Percentiles rank a stretch among this genome's conserved stretches.
These are phyloP conservation scores for Dasypus novemcinctus DNA, from an alignment of 2,113 vertebrate species.

Conservation along the genomic window DNA sequence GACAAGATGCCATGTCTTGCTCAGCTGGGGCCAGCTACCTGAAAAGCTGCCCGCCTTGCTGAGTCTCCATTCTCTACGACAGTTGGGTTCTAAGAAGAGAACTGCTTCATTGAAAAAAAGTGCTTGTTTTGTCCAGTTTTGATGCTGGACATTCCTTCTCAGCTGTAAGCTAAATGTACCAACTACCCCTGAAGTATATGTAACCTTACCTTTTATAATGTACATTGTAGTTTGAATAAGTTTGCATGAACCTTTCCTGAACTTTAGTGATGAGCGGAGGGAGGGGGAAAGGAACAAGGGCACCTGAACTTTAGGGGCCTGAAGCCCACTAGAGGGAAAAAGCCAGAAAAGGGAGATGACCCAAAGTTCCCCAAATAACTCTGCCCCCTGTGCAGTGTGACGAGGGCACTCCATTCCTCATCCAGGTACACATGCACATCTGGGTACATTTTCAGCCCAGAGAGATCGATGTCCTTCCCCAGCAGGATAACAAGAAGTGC, in stretches of 20 bases:
- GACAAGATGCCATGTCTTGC: neutral
- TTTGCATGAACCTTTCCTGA: neutral
- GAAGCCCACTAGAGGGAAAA: neutral
- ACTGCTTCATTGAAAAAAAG: neutral
- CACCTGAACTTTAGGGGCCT: neutral
- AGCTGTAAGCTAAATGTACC: rapidly evolving
- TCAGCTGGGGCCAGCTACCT: neutral
- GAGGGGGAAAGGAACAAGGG: too few species aligned
- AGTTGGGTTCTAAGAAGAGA: neutral
- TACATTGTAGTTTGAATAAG: neutral
- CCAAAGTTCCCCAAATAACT: neutral
- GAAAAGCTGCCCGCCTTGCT: neutral
- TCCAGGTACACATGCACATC: too few species aligned
- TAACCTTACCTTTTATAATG: rapidly evolving
- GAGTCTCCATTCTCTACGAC: rapidly evolving
- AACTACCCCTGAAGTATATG: rapidly evolving
- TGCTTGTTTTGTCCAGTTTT: neutral
- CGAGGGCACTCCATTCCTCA: neutral
- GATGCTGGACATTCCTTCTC: neutral
- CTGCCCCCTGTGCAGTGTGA: neutral
- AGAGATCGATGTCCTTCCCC: rapidly evolving
- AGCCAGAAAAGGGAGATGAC: neutral
- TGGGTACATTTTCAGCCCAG: rapidly evolving
- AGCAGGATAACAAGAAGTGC: too few species aligned
- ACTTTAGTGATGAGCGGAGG: neutral